Base-by-base conservation (phyloP, 2,113 vertebrate species). In the Otis tarda region DNA sequence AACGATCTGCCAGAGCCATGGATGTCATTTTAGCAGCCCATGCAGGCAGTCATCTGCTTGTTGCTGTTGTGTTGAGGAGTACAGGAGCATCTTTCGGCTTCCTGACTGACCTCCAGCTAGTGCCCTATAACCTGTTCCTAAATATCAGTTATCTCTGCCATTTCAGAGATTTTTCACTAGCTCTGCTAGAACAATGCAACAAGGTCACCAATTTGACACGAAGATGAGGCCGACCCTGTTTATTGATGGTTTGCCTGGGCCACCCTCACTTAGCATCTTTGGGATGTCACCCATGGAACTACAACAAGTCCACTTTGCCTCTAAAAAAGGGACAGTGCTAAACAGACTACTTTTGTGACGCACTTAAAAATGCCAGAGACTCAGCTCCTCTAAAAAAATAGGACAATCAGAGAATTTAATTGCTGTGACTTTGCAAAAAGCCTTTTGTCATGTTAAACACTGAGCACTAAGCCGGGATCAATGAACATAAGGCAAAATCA, bases 1-100 rank as follows among this genome's bases (percentile, higher is more conserved):
- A 75, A 75, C 0, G 0, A 30, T 45, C 49, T 2, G 1, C 20
- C 1, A 0, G 8, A 75, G 31, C 19, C 75, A 68, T 27, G 43
- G 27, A 52, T 13, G 9, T 45, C 37, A 61, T 89, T n/a, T 37
- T 14, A 63, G 61, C 68, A 69, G 61, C 61, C 50, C 33, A 37
- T 25, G 47, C 61, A 68, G 67, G 25, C 45, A 37, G 71, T 28
- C 27, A 25, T 63, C 35, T 78, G 37, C 55, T n/a, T 71, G 47
- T 43, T 53, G n/a, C 33, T 91, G 10, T 31, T 27, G 64, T 28
- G 13, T 14, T 55, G 67, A 63, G 64, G 56, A 71, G 18, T 20
- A 52, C 17, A 45, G 87, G 37, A 85, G 24, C 33, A 80, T 31
- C 27, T 16, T 68, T 61, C 14, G 25, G 16, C 27, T 61, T 67